Base-by-base conservation (phyloP, 2,113 vertebrate species). In the Elephantulus edwardii region DNA sequence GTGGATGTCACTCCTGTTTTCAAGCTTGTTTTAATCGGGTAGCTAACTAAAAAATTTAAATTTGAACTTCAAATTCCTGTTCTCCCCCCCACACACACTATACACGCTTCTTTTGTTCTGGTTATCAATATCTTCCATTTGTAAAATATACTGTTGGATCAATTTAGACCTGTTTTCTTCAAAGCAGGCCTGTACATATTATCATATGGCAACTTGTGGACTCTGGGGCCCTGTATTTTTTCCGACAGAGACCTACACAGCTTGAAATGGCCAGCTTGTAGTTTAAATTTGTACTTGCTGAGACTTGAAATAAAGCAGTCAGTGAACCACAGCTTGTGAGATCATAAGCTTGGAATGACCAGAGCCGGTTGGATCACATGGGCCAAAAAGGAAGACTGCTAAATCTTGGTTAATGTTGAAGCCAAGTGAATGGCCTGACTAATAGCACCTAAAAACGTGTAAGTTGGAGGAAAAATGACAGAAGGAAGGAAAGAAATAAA, bases 241-340 rank as follows among this genome's bases (percentile, higher is more conserved):
- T 54, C 74, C 82, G 44, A 48, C 24, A 75, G 70, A 87, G n/a
- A 91, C 80, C 5, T 52, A 11, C 16, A 48, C 7, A 28, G 35
- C 19, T 50, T 78, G 75, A 71, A 76, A 80, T 30, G 30, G 46
- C 46, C 60, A 89, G 62, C 19, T 77, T 35, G 42, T 30, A 90
- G 17, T 46, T 66, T 88, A 52, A 82, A 74, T 62, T 82, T 85
- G 66, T 68, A 76, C 28, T 77, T 72, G 76, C 54, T 86, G 30
- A 88, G 44, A n/a, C 80, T 62, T 92, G 60, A 83, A 83, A 48
- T 60, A 72, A 64, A 95, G 72, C 44, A 68, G 54, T 54, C 7
- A 1, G 77, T 58, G 33, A 92, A 38, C 11, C 66, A 52, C 3
- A 54, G 79, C 60, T 42, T 90, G 28, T 66, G 74, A 66, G 50